Conservation (phyloP, 2,113 vertebrate genomes). For the Oncorhynchus mykiss region DNA sequence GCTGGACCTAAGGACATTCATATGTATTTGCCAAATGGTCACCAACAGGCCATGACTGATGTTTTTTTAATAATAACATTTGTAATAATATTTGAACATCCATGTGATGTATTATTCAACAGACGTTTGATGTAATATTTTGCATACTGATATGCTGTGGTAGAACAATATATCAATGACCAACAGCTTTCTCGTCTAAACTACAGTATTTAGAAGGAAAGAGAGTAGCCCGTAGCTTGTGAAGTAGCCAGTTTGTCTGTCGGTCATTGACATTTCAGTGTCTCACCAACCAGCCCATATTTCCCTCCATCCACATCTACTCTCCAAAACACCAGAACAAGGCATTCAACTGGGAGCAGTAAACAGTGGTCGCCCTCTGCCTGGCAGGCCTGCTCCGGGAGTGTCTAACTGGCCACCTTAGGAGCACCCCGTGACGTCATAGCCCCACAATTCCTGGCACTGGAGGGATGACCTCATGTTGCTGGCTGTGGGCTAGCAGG, state of each 20-base stretch:
- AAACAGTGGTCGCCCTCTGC: background rate
- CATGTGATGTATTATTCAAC: background rate
- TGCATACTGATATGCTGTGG: background rate
- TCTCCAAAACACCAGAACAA: background rate
- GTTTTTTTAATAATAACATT: constrained; percentile 23
- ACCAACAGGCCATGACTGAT: constrained; percentile 33
- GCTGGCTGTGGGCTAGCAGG: background rate
- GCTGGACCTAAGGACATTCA: constrained; percentile 50
- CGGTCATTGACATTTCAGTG: background rate
- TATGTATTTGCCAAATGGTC: constrained; percentile 58
- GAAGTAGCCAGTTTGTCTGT: no score
- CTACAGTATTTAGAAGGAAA: no score
- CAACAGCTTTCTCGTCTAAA: background rate
- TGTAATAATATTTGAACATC: constrained; percentile 22
- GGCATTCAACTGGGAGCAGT: no score
- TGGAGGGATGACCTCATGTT: background rate
- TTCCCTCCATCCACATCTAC: background rate
- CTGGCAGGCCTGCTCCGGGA: background rate
- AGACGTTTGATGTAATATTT: constrained; percentile 22
- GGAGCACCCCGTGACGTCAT: no score
- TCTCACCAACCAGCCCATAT: background rate
- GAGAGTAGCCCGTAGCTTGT: no score
- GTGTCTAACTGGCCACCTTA: no score
- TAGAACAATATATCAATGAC: background rate
- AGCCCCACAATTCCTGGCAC: no score